Evolutionary conservation across 2,797 vertebrate species (phyloP).

Genomic region (Pangasius larnaudii): DNA sequence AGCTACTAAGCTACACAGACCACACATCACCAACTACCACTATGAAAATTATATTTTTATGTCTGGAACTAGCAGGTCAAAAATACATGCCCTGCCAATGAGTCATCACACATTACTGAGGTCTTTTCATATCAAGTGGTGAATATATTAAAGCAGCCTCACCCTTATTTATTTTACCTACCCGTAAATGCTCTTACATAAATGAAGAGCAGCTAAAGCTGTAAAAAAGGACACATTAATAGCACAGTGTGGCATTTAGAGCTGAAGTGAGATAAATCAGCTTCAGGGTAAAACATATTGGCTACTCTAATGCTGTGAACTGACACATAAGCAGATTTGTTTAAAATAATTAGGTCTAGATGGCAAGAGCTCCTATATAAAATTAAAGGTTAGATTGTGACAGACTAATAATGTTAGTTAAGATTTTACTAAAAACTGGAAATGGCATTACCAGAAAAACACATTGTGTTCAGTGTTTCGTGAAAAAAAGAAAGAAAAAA

Average conservation of each 20-base stretch:
- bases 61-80: background rate
- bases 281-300: slow-evolving; percentile 25
- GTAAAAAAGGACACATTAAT: slow-evolving; percentile 30
- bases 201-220: slow-evolving; percentile 4
- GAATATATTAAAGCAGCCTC: background rate
- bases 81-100: background rate
- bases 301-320: slow-evolving; percentile 17
- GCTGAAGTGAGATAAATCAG: slow-evolving; percentile 24
- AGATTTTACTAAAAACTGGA: slow-evolving; percentile 9
- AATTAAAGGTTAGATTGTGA: background rate
- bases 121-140: background rate
- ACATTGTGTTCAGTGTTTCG: background rate
- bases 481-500: background rate
- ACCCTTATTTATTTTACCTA: background rate
- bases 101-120: background rate
- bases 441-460: background rate
- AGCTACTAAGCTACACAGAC: background rate
- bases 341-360: slow-evolving; percentile 23
- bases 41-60: background rate
- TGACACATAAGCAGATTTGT: slow-evolving; percentile 19
- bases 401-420: background rate
- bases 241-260: slow-evolving; percentile 43
- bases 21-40: background rate
- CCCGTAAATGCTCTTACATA: slow-evolving; percentile 18
- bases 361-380: slow-evolving; percentile 13